Conservation (phyloP, 2,888 invertebrate genomes). For the Volucella bombylans region DNA sequence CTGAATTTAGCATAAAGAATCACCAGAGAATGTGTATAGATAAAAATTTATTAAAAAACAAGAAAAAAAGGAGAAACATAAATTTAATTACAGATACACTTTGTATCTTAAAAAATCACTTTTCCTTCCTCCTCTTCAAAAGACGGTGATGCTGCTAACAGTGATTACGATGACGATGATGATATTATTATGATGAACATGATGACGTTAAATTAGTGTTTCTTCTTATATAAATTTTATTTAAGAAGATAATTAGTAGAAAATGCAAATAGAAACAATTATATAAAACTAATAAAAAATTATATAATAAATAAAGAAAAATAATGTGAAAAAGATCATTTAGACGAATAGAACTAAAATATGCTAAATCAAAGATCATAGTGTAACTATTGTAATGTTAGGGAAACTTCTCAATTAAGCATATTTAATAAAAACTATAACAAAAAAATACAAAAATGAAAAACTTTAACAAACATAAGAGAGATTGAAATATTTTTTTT, state of each 20-base stretch:
- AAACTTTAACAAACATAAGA: not conserved
- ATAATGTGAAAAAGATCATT: conserved; percentile 11
- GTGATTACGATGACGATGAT: conserved; percentile 1
- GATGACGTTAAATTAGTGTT: conserved; percentile 59
- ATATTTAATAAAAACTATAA: conserved; percentile 50
- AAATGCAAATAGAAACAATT: too few species aligned
- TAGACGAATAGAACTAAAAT: conserved; percentile 36
- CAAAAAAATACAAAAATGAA: conserved; percentile 23
- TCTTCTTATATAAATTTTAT: conserved; percentile 50
- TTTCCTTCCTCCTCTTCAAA: conserved; percentile 26
- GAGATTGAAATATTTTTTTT: conserved; percentile 29
- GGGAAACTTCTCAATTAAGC: conserved; percentile 65
- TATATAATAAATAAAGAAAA: not conserved
- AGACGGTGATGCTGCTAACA: not conserved
- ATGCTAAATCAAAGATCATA: conserved; percentile 67
- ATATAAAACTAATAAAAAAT: conserved; percentile 12
- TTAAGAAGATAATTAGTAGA: conserved; percentile 13
- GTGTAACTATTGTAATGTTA: conserved; percentile 70
- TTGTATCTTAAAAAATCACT: conserved; percentile 24
- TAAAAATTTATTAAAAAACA: not conserved
- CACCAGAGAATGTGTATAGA: conserved; percentile 30
- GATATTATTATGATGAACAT: conserved; percentile 9
- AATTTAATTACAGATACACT: not conserved
- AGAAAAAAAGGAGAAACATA: not conserved
- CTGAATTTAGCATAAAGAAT: conserved; percentile 66